Evolutionary conservation across 2,797 vertebrate genomes (phyloP).

Genomic region (Hyperoplus lanceolatus): DNA sequence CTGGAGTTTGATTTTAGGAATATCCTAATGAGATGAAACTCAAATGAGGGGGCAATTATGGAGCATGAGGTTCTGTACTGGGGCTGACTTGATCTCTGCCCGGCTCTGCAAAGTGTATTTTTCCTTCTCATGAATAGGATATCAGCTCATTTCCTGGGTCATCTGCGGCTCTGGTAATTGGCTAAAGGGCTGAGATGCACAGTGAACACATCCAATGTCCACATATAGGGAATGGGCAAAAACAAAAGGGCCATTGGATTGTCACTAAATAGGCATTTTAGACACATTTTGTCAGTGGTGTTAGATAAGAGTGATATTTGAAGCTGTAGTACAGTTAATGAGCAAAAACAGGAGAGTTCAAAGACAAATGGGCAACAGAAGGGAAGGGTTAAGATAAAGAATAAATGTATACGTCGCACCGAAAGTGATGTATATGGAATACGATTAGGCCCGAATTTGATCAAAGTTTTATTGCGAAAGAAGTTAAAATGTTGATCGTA

Average conservation of each 20-base stretch:
- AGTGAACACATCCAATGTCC: conserved; percentile 30
- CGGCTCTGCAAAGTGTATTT: conserved; percentile 64
- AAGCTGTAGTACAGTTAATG: not conserved
- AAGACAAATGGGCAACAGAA: no score
- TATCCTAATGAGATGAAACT: conserved; percentile 66
- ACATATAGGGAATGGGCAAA: conserved; percentile 4
- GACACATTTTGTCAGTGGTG: not conserved
- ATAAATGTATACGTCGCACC: no score
- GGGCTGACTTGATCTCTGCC: conserved; percentile 55
- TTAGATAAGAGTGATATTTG: not conserved
- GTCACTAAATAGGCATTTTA: conserved; percentile 3
- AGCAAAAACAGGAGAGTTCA: not conserved
- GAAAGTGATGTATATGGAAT: no score
- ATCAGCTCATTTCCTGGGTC: conserved; percentile 79
- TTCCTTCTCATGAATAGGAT: conserved; percentile 72
- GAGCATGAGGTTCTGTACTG: conserved; percentile 32
- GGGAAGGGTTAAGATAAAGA: no score
- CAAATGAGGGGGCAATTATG: conserved; percentile 70
- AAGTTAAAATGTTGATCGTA: not conserved
- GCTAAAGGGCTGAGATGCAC: conserved; percentile 42
- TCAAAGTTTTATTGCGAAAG: not conserved
- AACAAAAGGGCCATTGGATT: not conserved
- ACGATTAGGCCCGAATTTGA: no score
- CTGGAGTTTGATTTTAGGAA: conserved; percentile 37
- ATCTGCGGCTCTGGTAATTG: conserved; percentile 65